Percentiles rank a stretch among this genome's conserved stretches.
Evolutionary conservation across 2,797 vertebrate genomes (phyloP).

Genomic region (Sebastiscus albofasciatus): DNA sequence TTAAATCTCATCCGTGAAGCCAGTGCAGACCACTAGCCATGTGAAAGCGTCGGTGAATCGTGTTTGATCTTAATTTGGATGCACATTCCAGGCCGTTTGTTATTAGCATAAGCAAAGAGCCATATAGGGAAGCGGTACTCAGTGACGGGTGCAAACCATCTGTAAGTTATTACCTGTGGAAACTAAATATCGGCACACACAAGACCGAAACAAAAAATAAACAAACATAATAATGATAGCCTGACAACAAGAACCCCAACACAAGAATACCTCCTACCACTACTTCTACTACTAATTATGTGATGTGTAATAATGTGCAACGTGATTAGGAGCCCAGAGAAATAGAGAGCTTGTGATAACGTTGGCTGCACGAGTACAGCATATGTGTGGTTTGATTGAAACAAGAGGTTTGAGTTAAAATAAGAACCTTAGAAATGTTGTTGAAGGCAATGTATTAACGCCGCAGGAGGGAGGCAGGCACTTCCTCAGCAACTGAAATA

Average conservation of each 20-base stretch:
- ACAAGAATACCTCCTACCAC: neutral
- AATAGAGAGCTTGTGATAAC: constrained; percentile 13
- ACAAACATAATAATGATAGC: constrained; percentile 1
- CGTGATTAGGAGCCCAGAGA: constrained; percentile 2
- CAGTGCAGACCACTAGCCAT: neutral
- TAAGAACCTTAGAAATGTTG: constrained; percentile 11
- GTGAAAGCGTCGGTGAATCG: constrained; percentile 1
- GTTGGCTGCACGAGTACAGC: neutral
- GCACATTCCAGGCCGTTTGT: constrained; percentile 35
- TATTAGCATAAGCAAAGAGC: constrained; percentile 12
- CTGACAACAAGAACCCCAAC: constrained; percentile 8
- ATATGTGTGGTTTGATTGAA: constrained; percentile 25
- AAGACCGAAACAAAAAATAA: constrained; percentile 19
- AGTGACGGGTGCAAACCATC: constrained; percentile 22
- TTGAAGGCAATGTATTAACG: constrained; percentile 10
- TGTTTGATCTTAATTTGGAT: constrained; percentile 41
- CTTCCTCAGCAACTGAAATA: constrained; percentile 22
- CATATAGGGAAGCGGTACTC: constrained; percentile 18
- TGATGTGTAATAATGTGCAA: constrained; percentile 23
- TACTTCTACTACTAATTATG: neutral
- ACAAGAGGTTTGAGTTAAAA: constrained; percentile 34
- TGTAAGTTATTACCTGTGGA: constrained; percentile 48
- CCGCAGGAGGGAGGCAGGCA: neutral
- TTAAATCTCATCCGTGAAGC: neutral
- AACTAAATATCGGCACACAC: constrained; percentile 25